Evolutionary conservation across 2,113 vertebrate genomes (phyloP).

Genomic region (Theristicus caerulescens): DNA sequence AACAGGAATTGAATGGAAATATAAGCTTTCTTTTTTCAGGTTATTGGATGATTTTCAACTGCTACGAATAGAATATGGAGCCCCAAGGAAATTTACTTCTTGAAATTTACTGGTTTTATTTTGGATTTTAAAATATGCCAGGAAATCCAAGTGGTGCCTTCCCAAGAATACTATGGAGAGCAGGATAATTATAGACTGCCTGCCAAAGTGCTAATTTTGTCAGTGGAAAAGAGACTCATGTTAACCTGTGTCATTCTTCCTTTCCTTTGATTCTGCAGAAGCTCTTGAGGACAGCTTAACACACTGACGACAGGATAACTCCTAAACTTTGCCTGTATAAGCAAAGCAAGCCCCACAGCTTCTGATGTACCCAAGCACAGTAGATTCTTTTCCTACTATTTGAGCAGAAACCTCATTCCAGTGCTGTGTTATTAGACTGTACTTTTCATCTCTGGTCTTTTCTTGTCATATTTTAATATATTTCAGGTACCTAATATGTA

Average conservation of each 20-base stretch:
- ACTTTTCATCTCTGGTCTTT: not conserved
- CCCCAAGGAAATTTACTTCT: not conserved
- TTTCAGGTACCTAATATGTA: not conserved
- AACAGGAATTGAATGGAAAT: not conserved
- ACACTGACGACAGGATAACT: not conserved
- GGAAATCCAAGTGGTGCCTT: not conserved
- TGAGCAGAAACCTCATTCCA: not conserved
- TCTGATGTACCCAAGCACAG: not conserved
- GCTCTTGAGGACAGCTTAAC: not conserved
- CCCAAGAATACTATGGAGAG: not conserved
- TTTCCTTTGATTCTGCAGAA: not conserved
- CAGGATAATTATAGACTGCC: not conserved
- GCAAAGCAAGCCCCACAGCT: not conserved
- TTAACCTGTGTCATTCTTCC: not conserved
- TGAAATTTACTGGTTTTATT: not conserved
- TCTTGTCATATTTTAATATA: not conserved
- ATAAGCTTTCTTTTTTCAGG: not conserved
- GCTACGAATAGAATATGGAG: not conserved
- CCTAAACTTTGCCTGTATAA: not conserved
- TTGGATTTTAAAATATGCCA: not conserved
- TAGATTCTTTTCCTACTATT: not conserved
- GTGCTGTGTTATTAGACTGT: not conserved
- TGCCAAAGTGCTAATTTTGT: not conserved
- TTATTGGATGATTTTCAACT: not conserved
- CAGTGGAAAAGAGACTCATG: not conserved